Conservation (phyloP, 2,113 vertebrate genomes). For the Antechinus stuartii region DNA sequence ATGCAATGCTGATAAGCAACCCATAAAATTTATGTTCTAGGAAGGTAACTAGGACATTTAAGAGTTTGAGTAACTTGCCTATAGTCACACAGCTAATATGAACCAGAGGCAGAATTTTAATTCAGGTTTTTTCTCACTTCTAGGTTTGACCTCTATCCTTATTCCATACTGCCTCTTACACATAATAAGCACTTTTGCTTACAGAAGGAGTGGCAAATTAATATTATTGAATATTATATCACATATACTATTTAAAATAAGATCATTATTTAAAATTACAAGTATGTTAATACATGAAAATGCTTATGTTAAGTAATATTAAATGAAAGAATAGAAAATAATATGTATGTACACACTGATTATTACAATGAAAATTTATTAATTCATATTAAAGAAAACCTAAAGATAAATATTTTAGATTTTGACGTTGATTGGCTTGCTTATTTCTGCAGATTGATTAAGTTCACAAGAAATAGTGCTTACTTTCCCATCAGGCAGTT, state of each 20-base stretch:
- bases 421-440: background rate
- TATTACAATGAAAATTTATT: conserved; percentile 18
- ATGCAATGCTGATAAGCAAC: no score
- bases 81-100: no score
- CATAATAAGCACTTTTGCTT: no score
- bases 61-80: no score
- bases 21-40: no score
- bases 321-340: conserved; percentile 26
- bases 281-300: conserved; percentile 34
- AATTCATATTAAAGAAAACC: conserved; percentile 22
- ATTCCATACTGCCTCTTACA: no score
- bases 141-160: no score
- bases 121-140: no score
- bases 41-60: no score
- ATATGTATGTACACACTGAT: background rate
- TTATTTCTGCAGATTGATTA: background rate
- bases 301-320: background rate
- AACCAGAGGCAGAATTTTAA: no score
- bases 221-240: background rate
- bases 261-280: background rate
- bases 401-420: conserved; percentile 15
- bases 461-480: background rate
- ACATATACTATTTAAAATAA: conserved; percentile 3
- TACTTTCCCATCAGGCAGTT: conserved; percentile 96
- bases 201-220: no score